Percentiles rank a stretch among this genome's conserved stretches.
phyloP scores from a whole-genome alignment of 2,797 vertebrate species.

The Miichthys miiuy region DNA sequence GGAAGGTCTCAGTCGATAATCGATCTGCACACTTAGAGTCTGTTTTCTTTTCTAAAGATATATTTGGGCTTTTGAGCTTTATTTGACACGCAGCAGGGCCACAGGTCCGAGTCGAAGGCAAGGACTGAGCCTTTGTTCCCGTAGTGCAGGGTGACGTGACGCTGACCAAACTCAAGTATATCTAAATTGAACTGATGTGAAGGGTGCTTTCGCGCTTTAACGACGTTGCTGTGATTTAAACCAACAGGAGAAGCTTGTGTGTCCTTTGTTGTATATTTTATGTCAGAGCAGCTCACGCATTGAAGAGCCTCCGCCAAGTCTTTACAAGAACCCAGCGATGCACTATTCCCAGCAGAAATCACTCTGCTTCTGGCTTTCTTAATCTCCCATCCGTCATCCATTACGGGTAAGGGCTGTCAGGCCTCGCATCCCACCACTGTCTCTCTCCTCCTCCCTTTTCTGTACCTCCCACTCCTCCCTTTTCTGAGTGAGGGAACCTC shows the following conservation, averaged over 20 bases:
- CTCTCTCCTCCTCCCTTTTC: slow-evolving; percentile 52
- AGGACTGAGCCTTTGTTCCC: no score
- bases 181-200: no score
- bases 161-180: no score
- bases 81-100: no score
- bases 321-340: slow-evolving; percentile 34
- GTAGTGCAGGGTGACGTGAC: no score
- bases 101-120: no score
- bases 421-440: slow-evolving; percentile 2
- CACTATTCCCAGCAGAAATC: slow-evolving; percentile 51
- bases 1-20: background rate
- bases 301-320: slow-evolving; percentile 8
- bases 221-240: slow-evolving; percentile 19
- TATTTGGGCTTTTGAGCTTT: no score
- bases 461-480: background rate
- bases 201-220: no score
- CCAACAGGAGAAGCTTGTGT: background rate
- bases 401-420: slow-evolving; percentile 55
- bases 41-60: no score
- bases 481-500: slow-evolving; percentile 52
- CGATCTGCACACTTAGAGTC: background rate
- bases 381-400: slow-evolving; percentile 60
- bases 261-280: background rate
- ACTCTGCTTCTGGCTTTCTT: slow-evolving; percentile 40
- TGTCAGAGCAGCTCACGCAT: background rate